A percentile compares a stretch with the other conserved stretches of the same genome.
Conservation (phyloP, 37 sponge, comb jelly and placozoan species). For the Mnemiopsis leidyi region DNA sequence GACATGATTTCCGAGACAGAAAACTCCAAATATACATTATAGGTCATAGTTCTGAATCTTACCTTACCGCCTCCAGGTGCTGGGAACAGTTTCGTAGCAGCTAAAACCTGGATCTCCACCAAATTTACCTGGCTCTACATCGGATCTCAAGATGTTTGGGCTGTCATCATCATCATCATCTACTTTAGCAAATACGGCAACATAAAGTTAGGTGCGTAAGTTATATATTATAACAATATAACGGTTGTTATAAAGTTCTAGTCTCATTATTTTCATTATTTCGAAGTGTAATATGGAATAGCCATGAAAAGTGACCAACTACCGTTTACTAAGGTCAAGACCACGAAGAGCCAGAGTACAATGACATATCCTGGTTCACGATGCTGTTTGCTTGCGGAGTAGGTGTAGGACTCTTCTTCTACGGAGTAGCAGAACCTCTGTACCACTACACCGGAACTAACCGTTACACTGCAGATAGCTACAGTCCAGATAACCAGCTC, state of each 20-base stretch:
- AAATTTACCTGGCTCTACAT: constrained; percentile 47
- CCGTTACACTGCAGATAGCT: constrained; percentile 42
- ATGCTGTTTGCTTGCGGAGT: constrained; percentile 64
- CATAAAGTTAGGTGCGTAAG: background rate
- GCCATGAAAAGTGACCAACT: too few species aligned
- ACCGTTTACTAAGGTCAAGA: background rate
- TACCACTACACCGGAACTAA: constrained; percentile 10
- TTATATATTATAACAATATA: too few species aligned
- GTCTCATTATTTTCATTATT: too few species aligned
- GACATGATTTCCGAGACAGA: too few species aligned
- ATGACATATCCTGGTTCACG: constrained; percentile 6
- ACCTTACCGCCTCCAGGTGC: background rate
- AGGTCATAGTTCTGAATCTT: too few species aligned
- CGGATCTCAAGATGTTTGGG: background rate
- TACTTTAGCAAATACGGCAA: constrained; percentile 53
- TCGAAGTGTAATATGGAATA: too few species aligned
- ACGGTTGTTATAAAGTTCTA: too few species aligned
- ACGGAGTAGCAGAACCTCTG: constrained; percentile 50
- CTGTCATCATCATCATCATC: background rate
- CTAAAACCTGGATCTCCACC: background rate
- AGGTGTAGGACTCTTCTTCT: constrained; percentile 61
- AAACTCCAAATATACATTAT: too few species aligned
- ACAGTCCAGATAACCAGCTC: constrained; percentile 31
- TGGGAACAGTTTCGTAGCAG: background rate
- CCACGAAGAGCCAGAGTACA: constrained; percentile 30